phyloP scores from a whole-genome alignment of 2,113 vertebrate genomes.

The Gavia stellata region DNA sequence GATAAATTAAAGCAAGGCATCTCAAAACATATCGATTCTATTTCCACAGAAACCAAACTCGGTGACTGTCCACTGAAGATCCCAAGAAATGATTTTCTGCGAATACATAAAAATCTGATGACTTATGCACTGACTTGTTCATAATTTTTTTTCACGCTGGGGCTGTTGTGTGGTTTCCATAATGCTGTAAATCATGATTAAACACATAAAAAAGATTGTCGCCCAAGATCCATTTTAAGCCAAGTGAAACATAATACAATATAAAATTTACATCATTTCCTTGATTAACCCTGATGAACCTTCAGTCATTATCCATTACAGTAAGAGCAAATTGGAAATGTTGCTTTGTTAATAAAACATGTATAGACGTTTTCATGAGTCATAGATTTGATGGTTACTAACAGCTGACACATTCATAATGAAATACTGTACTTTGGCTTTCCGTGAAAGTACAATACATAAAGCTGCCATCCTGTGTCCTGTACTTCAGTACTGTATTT shows the following conservation, averaged over 20 bases:
- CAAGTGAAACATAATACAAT: conserved; percentile 44
- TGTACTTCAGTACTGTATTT: conserved; percentile 1
- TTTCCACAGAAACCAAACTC: neutral
- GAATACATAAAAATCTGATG: conserved; percentile 17
- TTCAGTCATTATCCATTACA: conserved; percentile 61
- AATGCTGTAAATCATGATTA: conserved; percentile 55
- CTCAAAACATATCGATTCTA: neutral
- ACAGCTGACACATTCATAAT: conserved; percentile 60
- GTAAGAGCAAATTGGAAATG: conserved; percentile 62
- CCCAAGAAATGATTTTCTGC: neutral
- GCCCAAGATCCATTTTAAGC: conserved; percentile 51
- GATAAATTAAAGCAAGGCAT: neutral
- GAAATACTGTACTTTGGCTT: conserved; percentile 43
- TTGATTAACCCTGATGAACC: conserved; percentile 68
- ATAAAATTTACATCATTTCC: conserved; percentile 66
- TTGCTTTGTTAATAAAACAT: conserved; percentile 66
- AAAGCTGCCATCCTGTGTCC: neutral
- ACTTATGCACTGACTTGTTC: conserved; percentile 20
- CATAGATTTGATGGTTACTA: conserved; percentile 62
- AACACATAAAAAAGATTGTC: conserved; percentile 38
- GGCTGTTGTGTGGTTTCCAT: conserved; percentile 10
- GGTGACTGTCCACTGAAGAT: neutral
- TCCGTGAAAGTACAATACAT: neutral
- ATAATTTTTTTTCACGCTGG: conserved; percentile 17
- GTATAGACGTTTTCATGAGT: conserved; percentile 57